Evolutionary conservation across 2,888 invertebrate species (phyloP), one percentile per base, ranked within the genome.

Genomic region (Apotomis turbidana): DNA sequence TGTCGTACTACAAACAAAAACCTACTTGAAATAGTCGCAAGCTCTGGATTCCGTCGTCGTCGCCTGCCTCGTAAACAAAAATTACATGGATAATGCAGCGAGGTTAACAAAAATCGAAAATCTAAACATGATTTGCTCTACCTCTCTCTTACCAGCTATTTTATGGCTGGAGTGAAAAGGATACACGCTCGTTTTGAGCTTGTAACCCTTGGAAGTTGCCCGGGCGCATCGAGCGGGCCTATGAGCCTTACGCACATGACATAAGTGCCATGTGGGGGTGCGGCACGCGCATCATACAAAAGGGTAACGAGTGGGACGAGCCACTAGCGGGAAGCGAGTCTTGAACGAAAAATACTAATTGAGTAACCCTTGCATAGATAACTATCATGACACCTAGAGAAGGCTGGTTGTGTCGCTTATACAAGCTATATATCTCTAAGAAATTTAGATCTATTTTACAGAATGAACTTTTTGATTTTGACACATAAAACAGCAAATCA

Each of bases 11-110:
- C 52, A 63, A 72, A 72, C 68, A 68, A 62, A 71, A 36, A 62
- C 63, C 63, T 63, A 63, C 68, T 63, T 59, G 46, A 72, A 72
- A 72, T 72, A 72, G 63, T 44, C 57, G 44, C 51, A 49, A n/a
- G 41, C 27, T 62, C 68, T 68, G 72, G 58, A 44, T 71, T 62
- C 58, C 72, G 52, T 66, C 54, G 41, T 49, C 71, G 6, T 13
- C 38, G 59, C 5, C 46, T 4, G 5, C 0, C 46, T 12, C 57
- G 10, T 27, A 51, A 49, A 55, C 15, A 59, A 46, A 51, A 51
- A 61, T 67, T 61, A 62, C 46, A 51, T 51, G 8, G 6, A 52
- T 51, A 58, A 27, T 49, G 57, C 64, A 49, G 38, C 60, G 36
- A 54, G 44, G n/a, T 13, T n/a, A 52, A n/a, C n/a, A 41, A 44